Percentiles rank a stretch among this genome's conserved stretches.
Conservation (phyloP, 2,888 invertebrate species). For the Lycaena phlaeas region DNA sequence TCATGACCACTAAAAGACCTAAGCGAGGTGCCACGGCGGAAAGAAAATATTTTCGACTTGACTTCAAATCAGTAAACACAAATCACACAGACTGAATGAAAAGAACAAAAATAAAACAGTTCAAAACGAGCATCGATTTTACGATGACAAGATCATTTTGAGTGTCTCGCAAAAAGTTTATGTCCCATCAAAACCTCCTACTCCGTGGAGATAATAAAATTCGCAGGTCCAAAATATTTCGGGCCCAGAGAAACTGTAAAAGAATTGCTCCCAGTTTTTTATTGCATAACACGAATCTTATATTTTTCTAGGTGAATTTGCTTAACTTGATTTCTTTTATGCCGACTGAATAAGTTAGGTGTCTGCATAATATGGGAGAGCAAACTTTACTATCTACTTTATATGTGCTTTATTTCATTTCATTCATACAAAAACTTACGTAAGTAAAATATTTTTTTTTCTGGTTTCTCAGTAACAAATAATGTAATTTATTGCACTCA, state of each 20-base stretch:
- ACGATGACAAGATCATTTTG: not conserved
- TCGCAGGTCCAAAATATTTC: conserved; percentile 20
- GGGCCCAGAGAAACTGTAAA: conserved; percentile 19
- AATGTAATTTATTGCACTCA: too few species aligned
- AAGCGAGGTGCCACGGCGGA: too few species aligned
- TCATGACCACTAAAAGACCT: too few species aligned
- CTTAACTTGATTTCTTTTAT: conserved; percentile 4
- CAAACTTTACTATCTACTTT: too few species aligned
- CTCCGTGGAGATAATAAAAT: conserved; percentile 26
- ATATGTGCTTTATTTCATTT: too few species aligned
- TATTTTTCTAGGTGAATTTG: not conserved
- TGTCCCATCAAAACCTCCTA: conserved; percentile 14
- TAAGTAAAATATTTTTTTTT: too few species aligned
- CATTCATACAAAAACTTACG: too few species aligned
- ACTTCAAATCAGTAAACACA: too few species aligned
- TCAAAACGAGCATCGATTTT: not conserved
- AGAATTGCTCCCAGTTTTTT: conserved; percentile 1
- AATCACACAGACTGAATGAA: not conserved
- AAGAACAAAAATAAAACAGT: not conserved
- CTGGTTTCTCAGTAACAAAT: too few species aligned
- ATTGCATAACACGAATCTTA: conserved; percentile 3
- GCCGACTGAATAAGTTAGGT: not conserved
- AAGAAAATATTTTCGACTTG: too few species aligned
- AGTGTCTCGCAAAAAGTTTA: conserved; percentile 7
- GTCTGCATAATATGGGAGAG: not conserved